Evolutionary conservation across 2,113 vertebrate genomes (phyloP).

Genomic region (Epinephelus lanceolatus): DNA sequence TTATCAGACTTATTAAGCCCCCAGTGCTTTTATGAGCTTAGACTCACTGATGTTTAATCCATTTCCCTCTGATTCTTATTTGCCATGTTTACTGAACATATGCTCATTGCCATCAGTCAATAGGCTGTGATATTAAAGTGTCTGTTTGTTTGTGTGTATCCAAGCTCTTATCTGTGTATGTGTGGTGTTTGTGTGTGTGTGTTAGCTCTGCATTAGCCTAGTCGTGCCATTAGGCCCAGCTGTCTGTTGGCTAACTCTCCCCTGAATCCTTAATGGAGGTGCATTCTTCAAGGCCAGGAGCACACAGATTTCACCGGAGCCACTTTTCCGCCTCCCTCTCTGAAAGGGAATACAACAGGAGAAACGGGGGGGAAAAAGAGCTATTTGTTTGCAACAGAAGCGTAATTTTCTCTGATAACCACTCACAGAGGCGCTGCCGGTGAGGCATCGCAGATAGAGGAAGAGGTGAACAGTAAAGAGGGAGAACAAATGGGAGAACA

Average conservation of each 20-base stretch:
- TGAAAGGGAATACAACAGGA: constrained; percentile 25
- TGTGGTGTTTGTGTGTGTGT: constrained; percentile 4
- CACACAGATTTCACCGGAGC: constrained; percentile 37
- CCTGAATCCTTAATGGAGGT: constrained; percentile 72
- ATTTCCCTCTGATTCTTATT: constrained; percentile 37
- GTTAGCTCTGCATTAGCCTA: constrained; percentile 46
- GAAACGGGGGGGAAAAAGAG: constrained; percentile 4
- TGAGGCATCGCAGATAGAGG: constrained; percentile 29
- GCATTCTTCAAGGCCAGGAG: constrained; percentile 61
- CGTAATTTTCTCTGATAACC: constrained; percentile 65
- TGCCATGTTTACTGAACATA: constrained; percentile 43
- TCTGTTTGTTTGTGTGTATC: constrained; percentile 23
- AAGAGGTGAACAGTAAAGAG: constrained; percentile 42
- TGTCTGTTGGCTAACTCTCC: constrained; percentile 63
- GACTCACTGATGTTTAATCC: constrained; percentile 43
- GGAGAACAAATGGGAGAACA: constrained; percentile 55
- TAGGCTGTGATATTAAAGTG: constrained; percentile 24
- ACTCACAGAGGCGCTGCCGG: constrained; percentile 32
- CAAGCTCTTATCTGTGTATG: constrained; percentile 30
- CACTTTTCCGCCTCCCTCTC: constrained; percentile 36
- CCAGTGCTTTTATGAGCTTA: constrained; percentile 27
- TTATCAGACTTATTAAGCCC: constrained; percentile 20
- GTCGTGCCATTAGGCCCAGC: constrained; percentile 63
- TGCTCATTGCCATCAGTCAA: constrained; percentile 19
- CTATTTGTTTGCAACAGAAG: constrained; percentile 56